A percentile compares a stretch with the other conserved stretches of the same genome.
These are phyloP conservation scores for Poeciliopsis turrubarensis DNA, from an alignment of 2,113 vertebrate genomes.

Conservation along the genomic window DNA sequence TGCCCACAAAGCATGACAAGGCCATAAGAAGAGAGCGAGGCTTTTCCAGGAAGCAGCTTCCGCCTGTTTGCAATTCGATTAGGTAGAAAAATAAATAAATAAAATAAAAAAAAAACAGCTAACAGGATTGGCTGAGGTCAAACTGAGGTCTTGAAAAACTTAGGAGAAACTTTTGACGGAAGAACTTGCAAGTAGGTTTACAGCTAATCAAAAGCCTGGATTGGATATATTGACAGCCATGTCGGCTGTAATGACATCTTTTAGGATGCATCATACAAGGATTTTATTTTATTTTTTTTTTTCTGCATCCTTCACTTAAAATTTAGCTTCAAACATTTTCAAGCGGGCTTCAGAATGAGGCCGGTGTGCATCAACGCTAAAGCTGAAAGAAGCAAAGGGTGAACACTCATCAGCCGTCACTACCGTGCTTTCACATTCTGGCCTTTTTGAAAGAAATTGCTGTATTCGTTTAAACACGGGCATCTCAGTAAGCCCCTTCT, in stretches of 20 bases:
- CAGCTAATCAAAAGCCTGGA: neutral
- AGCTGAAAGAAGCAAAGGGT: neutral
- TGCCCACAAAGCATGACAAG: neutral
- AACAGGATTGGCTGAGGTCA: neutral
- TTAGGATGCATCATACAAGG: neutral
- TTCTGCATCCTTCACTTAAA: neutral
- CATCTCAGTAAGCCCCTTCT: neutral
- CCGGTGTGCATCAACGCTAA: neutral
- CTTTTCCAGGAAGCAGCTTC: conserved; percentile 1
- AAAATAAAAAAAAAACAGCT: neutral
- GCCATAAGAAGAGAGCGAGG: neutral
- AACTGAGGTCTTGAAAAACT: neutral
- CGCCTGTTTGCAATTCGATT: neutral
- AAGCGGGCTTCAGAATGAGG: neutral
- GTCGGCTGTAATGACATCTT: neutral
- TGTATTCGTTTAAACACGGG: neutral
- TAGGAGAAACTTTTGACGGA: neutral
- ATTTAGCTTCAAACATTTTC: neutral
- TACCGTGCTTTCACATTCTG: neutral
- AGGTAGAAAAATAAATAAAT: neutral
- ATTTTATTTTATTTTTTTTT: neutral
- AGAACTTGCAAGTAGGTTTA: neutral
- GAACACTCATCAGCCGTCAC: neutral
- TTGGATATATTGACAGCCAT: neutral
- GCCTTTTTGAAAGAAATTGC: neutral